Conservation (phyloP, 2,113 vertebrate genomes). For the Variabilichromis moorii region DNA sequence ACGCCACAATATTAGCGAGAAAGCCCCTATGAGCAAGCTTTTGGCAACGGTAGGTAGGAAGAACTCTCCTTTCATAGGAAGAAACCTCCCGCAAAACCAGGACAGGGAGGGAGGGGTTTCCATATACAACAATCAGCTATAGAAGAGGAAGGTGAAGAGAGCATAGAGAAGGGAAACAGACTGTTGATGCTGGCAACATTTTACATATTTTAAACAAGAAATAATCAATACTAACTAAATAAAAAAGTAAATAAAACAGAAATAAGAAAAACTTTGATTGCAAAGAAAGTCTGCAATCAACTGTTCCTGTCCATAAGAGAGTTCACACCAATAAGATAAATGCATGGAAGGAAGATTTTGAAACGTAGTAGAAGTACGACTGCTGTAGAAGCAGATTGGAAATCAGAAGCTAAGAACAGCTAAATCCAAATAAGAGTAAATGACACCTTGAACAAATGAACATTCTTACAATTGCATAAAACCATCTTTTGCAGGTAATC, state of each 20-base stretch:
- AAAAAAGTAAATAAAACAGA: neutral
- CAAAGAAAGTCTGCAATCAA: neutral
- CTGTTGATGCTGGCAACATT: neutral
- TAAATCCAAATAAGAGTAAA: neutral
- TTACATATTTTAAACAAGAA: neutral
- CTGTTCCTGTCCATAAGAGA: neutral
- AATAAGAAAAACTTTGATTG: neutral
- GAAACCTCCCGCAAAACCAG: neutral
- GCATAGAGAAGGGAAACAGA: neutral
- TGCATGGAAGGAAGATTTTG: fast-evolving
- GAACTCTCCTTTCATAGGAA: neutral
- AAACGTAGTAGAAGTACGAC: fast-evolving
- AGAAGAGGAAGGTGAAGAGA: too few species aligned
- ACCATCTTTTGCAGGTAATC: neutral
- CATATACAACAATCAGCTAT: neutral
- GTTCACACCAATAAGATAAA: neutral
- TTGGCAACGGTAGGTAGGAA: neutral
- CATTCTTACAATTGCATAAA: neutral
- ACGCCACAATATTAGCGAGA: neutral
- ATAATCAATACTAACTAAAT: neutral
- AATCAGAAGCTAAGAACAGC: neutral
- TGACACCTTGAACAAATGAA: neutral
- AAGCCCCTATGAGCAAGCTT: neutral
- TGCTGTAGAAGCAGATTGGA: fast-evolving
- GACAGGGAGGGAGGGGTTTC: neutral